Evolutionary conservation across 1,140 invertebrate genomes (phyloP).

Genomic region (Aporrectodea caliginosa): DNA sequence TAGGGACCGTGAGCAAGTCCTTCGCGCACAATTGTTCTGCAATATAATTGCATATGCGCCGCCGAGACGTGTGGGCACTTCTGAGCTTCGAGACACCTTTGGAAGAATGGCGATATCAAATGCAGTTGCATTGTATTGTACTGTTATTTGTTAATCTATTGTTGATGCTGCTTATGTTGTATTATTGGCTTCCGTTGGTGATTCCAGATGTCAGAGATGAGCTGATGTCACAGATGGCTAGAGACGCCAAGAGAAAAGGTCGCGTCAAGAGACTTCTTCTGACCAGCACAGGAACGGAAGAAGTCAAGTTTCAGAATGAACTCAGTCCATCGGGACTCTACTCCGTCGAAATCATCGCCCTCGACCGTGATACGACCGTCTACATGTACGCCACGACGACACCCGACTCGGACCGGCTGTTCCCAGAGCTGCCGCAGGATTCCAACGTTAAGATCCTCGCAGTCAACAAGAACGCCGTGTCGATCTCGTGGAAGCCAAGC

Average conservation of each 20-base stretch:
- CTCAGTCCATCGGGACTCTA: constrained; percentile 37
- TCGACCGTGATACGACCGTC: constrained; percentile 36
- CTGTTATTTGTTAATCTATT: no score
- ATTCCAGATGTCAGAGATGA: not conserved
- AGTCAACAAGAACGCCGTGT: constrained; percentile 31
- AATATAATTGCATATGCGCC: no score
- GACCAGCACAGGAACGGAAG: constrained; percentile 34
- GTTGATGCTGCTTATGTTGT: no score
- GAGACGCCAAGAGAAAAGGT: not conserved
- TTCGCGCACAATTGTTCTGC: no score
- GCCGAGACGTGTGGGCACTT: no score
- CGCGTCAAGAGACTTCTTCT: not conserved
- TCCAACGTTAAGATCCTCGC: constrained; percentile 35
- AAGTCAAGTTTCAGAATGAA: constrained; percentile 35
- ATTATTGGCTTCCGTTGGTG: no score
- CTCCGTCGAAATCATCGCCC: constrained; percentile 37
- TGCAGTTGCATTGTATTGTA: no score
- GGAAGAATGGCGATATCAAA: no score
- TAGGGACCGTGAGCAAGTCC: no score
- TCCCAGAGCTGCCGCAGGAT: constrained; percentile 40
- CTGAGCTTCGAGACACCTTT: no score
- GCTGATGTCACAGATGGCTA: not conserved
- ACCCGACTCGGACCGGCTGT: constrained; percentile 23
- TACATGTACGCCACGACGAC: constrained; percentile 38
- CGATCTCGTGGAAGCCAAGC: constrained; percentile 40